Conservation (phyloP, 2,113 vertebrate species). For the Cromileptes altivelis region DNA sequence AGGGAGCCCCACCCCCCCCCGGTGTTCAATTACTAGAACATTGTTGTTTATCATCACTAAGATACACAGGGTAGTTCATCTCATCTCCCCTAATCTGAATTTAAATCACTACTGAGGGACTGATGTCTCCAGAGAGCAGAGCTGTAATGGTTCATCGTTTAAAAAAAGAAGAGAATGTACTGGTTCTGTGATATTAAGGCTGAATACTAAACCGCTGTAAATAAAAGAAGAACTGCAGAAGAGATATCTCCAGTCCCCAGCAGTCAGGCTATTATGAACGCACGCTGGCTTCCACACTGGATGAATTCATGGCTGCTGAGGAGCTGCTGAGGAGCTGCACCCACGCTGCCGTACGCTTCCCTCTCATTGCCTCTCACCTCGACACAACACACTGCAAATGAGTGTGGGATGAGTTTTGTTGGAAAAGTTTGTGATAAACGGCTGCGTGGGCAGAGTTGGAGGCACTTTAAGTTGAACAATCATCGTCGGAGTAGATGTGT, state of each 20-base stretch:
- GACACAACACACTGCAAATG: constrained; percentile 42
- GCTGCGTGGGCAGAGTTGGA: constrained; percentile 54
- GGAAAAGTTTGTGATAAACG: constrained; percentile 64
- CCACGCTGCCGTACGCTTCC: constrained; percentile 25
- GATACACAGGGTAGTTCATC: not conserved
- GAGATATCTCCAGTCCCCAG: constrained; percentile 30
- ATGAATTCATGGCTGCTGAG: constrained; percentile 38
- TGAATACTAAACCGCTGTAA: not conserved
- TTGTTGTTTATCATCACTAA: not conserved
- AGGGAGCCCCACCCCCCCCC: not conserved
- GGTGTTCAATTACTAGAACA: not conserved
- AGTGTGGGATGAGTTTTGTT: constrained; percentile 62
- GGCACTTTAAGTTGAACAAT: constrained; percentile 46
- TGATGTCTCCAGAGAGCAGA: not conserved
- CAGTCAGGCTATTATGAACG: constrained; percentile 44
- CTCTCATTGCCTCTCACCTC: constrained; percentile 52
- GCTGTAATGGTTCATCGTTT: not conserved
- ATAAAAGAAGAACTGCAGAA: constrained; percentile 26
- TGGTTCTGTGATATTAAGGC: not conserved
- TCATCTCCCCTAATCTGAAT: constrained; percentile 1
- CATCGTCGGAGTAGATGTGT: constrained; percentile 9
- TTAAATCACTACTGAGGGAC: not conserved
- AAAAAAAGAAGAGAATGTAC: not conserved
- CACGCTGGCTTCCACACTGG: constrained; percentile 20
- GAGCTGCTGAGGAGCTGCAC: constrained; percentile 57